Conservation (phyloP, 2,888 invertebrate species). For the Coremacera marginata region DNA sequence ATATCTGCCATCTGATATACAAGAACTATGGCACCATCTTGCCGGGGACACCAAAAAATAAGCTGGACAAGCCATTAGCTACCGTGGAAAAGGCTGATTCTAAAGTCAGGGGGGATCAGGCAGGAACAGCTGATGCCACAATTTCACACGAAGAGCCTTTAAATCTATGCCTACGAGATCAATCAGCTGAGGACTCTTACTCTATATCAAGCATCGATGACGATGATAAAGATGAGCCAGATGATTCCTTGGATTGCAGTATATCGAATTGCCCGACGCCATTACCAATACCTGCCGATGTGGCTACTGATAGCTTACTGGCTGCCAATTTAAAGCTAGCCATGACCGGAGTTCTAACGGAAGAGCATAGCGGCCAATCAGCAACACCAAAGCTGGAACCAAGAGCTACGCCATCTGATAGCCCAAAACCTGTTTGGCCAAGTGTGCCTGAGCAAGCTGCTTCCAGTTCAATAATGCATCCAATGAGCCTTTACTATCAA, state of each 20-base stretch:
- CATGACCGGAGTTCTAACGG: slow-evolving; percentile 64
- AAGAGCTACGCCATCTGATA: slow-evolving; percentile 59
- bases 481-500: slow-evolving; percentile 83
- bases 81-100: not conserved
- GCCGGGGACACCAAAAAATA: slow-evolving; percentile 76
- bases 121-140: not conserved
- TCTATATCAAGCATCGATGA: slow-evolving; percentile 65
- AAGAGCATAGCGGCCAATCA: not conserved
- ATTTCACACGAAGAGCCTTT: slow-evolving; percentile 76
- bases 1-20: slow-evolving; percentile 91
- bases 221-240: slow-evolving; percentile 45
- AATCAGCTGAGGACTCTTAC: slow-evolving; percentile 57
- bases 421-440: not conserved
- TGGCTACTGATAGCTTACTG: slow-evolving; percentile 52
- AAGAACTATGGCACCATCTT: slow-evolving; percentile 92
- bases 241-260: slow-evolving; percentile 40
- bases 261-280: slow-evolving; percentile 57
- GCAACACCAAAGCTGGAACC: slow-evolving; percentile 60
- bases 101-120: not conserved
- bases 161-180: slow-evolving; percentile 85
- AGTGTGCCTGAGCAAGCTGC: not conserved
- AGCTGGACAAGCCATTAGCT: not conserved
- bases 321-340: slow-evolving; percentile 68
- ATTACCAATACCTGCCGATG: slow-evolving; percentile 53
- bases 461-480: slow-evolving; percentile 69